Base-by-base conservation (phyloP, 2,888 invertebrate species). In the Seira ritae region DNA sequence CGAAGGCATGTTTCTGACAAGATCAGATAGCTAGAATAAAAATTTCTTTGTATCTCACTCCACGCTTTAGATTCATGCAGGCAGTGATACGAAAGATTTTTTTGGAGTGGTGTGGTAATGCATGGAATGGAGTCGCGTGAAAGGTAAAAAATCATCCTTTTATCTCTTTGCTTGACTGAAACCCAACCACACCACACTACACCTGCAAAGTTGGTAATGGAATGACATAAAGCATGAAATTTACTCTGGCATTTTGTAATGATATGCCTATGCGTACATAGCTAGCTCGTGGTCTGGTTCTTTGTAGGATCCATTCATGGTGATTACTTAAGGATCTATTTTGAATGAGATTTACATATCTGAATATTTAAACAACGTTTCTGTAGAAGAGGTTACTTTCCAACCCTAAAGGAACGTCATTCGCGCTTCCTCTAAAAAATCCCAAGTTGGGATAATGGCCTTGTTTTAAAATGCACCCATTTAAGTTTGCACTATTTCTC, bases 151-250 rank as follows among this genome's bases (percentile, higher is more conserved):
- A 42, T 42, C 12, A n/a, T n/a, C n/a, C n/a, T n/a, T n/a, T n/a
- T n/a, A 12, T 12, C 42, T 42, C 12, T 42, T 42, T 42, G 42
- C 42, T 12, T 12, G 12, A 42, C 6, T 8, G 42, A 42, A 42
- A 42, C 42, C 42, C 42, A 12, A 42, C n/a, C n/a, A n/a, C n/a
- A n/a, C n/a, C n/a, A n/a, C n/a, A n/a, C n/a, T n/a, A 42, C 42
- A 42, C 42, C 12, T 42, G 42, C 4, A 42, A 42, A 42, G 42
- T 42, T 42, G 12, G 6, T 4, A 42, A 42, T 42, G 66, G n/a
- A 10, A 24, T 66, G 23, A 66, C 22, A 66, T 66, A 15, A 66
- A 66, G 66, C 66, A 66, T 66, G 24, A 66, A 66, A 66, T 66
- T 23, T 66, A 66, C 22, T 22, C 23, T 66, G 66, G 66, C 66